phyloP scores from a whole-genome alignment of 2,888 invertebrate species.

The Proisotoma minuta region DNA sequence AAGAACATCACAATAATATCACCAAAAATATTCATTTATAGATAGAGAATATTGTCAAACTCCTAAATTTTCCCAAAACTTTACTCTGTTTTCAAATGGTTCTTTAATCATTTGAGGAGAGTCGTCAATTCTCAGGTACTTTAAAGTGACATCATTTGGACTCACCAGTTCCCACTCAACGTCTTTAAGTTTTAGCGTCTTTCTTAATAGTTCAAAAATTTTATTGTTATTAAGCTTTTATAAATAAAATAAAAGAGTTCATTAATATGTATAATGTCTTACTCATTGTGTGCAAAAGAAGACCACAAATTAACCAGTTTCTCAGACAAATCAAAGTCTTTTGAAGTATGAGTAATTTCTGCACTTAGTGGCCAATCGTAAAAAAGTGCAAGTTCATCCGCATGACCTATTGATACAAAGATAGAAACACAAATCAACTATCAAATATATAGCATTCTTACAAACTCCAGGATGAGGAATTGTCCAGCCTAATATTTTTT shows the following conservation, averaged over 20 bases:
- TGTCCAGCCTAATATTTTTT: slow-evolving; percentile 15
- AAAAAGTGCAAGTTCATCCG: not conserved
- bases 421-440: not conserved
- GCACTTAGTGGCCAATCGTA: slow-evolving; percentile 1
- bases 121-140: slow-evolving; percentile 25
- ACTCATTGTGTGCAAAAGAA: slow-evolving; percentile 28
- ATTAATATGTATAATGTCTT: slow-evolving; percentile 1
- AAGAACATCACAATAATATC: not conserved
- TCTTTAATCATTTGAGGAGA: slow-evolving; percentile 25
- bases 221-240: not conserved
- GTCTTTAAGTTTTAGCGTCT: slow-evolving; percentile 15
- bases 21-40: not conserved
- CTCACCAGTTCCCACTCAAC: slow-evolving; percentile 22
- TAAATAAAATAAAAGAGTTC: not conserved
- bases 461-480: slow-evolving; percentile 28
- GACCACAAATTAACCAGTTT: slow-evolving; percentile 26
- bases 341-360: slow-evolving; percentile 1
- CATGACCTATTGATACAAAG: not conserved
- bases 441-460: not conserved
- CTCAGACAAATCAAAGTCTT: slow-evolving; percentile 29
- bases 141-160: slow-evolving; percentile 3
- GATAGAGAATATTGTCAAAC: slow-evolving; percentile 11
- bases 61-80: slow-evolving; percentile 29
- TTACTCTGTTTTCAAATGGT: slow-evolving; percentile 30
- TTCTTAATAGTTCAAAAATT: slow-evolving; percentile 11